These are phyloP conservation scores for Oreochromis spilurus DNA, from an alignment of 2,113 vertebrate species.

Conservation along the genomic window DNA sequence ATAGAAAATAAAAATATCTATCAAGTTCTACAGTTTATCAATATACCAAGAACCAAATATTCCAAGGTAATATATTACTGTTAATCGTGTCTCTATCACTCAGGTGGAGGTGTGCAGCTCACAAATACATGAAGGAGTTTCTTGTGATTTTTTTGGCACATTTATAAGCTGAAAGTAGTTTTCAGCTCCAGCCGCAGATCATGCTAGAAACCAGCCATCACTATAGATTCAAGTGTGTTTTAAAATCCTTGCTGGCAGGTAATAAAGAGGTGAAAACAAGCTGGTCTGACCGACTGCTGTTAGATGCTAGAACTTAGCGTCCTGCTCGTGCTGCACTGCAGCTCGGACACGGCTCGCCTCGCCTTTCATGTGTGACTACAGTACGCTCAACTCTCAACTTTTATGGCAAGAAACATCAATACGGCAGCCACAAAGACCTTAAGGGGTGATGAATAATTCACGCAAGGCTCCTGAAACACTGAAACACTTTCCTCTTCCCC, in stretches of 20 bases:
- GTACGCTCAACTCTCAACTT: background rate
- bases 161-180: background rate
- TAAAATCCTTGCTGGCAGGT: background rate
- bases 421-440: constrained; percentile 16
- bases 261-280: background rate
- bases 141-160: background rate
- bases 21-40: background rate
- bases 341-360: constrained; percentile 1
- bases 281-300: background rate
- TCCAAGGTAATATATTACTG: background rate
- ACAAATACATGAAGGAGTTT: background rate
- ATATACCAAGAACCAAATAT: fast-evolving
- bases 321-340: background rate
- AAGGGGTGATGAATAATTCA: constrained; percentile 55
- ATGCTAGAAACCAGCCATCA: background rate
- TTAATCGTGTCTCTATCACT: background rate
- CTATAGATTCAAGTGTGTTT: background rate
- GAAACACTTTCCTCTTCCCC: constrained; percentile 30
- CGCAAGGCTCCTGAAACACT: constrained; percentile 36
- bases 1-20: background rate
- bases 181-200: background rate
- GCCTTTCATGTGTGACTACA: constrained; percentile 24
- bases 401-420: constrained; percentile 16
- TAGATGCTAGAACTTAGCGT: background rate
- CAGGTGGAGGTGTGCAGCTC: background rate